phyloP scores from a whole-genome alignment of 1,140 invertebrate species.

The Lutraria rhynchaena region DNA sequence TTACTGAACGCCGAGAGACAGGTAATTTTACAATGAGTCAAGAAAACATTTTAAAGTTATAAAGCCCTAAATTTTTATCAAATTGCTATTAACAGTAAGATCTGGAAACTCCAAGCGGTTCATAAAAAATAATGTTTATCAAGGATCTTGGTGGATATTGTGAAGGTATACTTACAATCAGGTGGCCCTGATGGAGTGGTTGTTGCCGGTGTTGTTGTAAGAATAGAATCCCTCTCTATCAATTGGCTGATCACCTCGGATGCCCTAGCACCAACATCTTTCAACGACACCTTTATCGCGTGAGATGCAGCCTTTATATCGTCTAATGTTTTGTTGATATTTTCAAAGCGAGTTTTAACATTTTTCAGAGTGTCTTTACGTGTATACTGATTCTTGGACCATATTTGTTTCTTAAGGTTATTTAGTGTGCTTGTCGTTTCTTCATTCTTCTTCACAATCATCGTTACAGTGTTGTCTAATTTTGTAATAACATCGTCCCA shows the following conservation, averaged over 20 bases:
- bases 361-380: conserved; percentile 16
- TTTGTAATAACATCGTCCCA: conserved; percentile 37
- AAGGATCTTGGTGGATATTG: no score
- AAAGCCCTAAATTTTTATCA: no score
- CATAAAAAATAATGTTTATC: no score
- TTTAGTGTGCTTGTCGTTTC: conserved; percentile 7
- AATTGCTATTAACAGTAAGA: no score
- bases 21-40: no score
- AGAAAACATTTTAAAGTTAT: no score
- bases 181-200: conserved; percentile 57
- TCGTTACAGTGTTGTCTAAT: conserved; percentile 36
- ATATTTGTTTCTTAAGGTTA: conserved; percentile 22
- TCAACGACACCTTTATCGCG: conserved; percentile 23
- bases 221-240: conserved; percentile 28
- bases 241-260: neutral
- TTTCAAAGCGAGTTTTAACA: conserved; percentile 30
- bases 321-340: conserved; percentile 48
- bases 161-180: conserved; percentile 60
- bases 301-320: conserved; percentile 36
- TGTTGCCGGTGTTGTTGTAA: conserved; percentile 55
- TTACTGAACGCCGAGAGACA: no score
- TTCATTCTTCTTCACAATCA: conserved; percentile 25
- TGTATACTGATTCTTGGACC: conserved; percentile 14
- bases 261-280: conserved; percentile 10
- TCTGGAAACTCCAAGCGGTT: no score